Evolutionary conservation across 2,888 invertebrate genomes (phyloP), one percentile per base, ranked within the genome.

Genomic region (Drosophila mayaguana): DNA sequence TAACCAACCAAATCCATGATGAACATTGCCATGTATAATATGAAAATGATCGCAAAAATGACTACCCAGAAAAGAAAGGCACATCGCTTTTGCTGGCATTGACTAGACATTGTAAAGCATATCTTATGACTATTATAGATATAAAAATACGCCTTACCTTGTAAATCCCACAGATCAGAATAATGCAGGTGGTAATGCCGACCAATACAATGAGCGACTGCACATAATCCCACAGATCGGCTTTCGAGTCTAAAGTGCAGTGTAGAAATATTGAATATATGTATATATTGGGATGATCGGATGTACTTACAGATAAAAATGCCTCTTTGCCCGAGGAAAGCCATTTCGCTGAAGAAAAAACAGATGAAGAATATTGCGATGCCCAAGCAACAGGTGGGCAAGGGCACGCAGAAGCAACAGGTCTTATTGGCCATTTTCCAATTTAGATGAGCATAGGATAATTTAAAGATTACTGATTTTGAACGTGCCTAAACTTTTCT

Each of bases 131-230:
- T 34, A 18, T 11, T n/a, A 25, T 6, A 22, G 3, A 40, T 54
- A 40, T 18, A 40, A 16, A 38, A 4, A 16, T 1, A 20, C n/a
- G 18, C 7, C 65, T 64, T 53, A 84, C 83, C 72, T 60, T 72
- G 14, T 40, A 53, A 2, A 78, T 43, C 0, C 75, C 87, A 60
- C 62, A 67, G 9, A 77, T 40, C 3, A 84, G 54, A 12, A 84
- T 9, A 5, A 74, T 0, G 1, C 81, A 82, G 11, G 61, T 12
- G 22, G 72, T 11, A 2, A 80, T 69, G 9, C 84, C 84, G 1
- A 20, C 2, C 3, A 42, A 8, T 43, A 86, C 11, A 16, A 78
- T 38, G 0, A 14, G 1, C 0, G 59, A 45, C 54, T 79, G 65
- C 8, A 75, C 3, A n/a, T 57, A 5, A 43, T 59, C 56, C 83